Conservation (phyloP, 1,140 invertebrate genomes). For the Patella vulgata region DNA sequence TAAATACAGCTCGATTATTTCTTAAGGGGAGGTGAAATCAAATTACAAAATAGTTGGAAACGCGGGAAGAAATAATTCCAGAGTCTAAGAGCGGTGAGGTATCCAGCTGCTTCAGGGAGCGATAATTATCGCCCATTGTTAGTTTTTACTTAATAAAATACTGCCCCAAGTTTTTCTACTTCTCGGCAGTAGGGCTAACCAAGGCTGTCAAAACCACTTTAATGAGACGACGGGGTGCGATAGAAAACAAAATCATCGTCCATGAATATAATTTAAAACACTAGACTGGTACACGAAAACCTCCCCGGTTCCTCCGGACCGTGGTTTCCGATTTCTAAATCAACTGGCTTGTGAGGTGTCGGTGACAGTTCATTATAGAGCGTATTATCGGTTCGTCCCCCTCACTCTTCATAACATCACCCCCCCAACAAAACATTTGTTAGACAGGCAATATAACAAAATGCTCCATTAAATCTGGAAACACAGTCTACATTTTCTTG, state of each 20-base stretch:
- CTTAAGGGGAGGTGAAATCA: no score
- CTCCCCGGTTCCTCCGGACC: no score
- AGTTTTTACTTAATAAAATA: not conserved
- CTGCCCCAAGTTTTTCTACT: not conserved
- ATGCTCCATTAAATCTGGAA: no score
- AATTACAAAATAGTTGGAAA: conserved; percentile 10
- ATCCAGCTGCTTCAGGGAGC: not conserved
- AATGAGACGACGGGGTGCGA: not conserved
- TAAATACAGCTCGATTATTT: no score
- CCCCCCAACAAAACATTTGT: no score
- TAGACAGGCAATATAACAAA: no score
- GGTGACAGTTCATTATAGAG: no score
- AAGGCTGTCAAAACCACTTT: conserved; percentile 7
- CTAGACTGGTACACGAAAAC: conserved; percentile 1
- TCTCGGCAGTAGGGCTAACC: not conserved
- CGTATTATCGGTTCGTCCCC: no score
- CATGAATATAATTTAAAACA: conserved; percentile 11
- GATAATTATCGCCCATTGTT: conserved; percentile 6
- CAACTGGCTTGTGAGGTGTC: not conserved
- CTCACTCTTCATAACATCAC: no score
- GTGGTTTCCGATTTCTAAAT: not conserved
- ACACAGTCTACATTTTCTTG: no score
- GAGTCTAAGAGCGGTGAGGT: not conserved
- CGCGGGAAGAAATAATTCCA: not conserved
- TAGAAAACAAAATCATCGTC: conserved; percentile 7